Evolutionary conservation across 2,888 invertebrate species (phyloP), one percentile per base, ranked within the genome.

Genomic region (Trilocha varians): DNA sequence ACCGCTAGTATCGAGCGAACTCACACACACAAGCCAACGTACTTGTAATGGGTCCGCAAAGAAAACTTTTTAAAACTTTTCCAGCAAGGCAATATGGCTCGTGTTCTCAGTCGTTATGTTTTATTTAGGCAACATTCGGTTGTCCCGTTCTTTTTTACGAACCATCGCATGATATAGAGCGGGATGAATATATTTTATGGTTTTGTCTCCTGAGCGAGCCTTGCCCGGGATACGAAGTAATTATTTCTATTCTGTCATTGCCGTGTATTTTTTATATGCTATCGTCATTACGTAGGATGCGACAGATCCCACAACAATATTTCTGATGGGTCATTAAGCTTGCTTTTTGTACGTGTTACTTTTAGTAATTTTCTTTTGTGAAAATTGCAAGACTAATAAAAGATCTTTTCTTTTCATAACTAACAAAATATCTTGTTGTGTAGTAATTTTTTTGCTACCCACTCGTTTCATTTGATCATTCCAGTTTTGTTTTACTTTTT

Each of bases 41-140:
- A 76, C 86, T 82, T 80, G 83, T 86, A 85, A 85, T 85, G 83
- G 85, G 80, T 78, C 85, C 80, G 84, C 83, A 85, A 86, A 86
- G 84, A 84, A 87, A 87, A 87, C 79, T 87, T 87, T 87, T 86
- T 75, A 86, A 85, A 87, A 87, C 83, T 87, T 87, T 87, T 82
- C 78, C 83, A 80, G 75, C 80, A 80, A 85, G 82, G 86, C 87
- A 86, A 86, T 86, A 86, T 85, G 85, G 85, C 85, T 83, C 84
- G 83, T 80, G 83, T 84, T 85, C 83, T 79, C 78, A 77, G 75
- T 76, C 84, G 79, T 79, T 77, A 82, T 78, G 78, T 82, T 84
- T 85, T 85, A 86, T 86, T 84, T 83, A 80, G 83, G 79, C 73
- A 76, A 76, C 78, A 66, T 62, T 71, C 48, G 63, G 59, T 69